These are phyloP conservation scores for Atrichornis clamosus DNA, from an alignment of 2,113 vertebrate genomes.

Conservation along the genomic window DNA sequence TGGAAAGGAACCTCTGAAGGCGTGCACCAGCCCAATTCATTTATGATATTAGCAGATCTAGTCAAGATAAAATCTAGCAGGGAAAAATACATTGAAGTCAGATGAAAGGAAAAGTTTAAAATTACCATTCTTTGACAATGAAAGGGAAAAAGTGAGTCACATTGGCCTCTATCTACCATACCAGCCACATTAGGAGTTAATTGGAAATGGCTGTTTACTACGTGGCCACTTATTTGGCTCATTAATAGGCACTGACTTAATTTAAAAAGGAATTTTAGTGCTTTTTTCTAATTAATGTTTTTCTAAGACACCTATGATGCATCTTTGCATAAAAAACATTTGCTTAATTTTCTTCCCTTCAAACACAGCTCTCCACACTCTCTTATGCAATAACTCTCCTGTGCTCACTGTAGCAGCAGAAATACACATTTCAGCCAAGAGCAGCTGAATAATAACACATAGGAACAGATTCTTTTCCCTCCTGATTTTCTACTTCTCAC, in stretches of 20 bases:
- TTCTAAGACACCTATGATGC: constrained; percentile 22
- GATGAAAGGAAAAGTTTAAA: constrained; percentile 42
- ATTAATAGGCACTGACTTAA: constrained; percentile 22
- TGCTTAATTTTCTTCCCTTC: constrained; percentile 4
- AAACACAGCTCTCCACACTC: neutral
- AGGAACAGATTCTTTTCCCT: constrained; percentile 11
- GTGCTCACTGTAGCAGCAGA: neutral
- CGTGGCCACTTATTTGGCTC: constrained; percentile 13
- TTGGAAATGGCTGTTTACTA: constrained; percentile 42
- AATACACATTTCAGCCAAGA: neutral
- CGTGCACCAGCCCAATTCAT: neutral
- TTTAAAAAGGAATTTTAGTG: constrained; percentile 32
- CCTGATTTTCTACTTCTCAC: constrained; percentile 52
- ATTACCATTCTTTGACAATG: constrained; percentile 38
- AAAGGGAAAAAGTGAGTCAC: constrained; percentile 47
- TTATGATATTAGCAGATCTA: neutral
- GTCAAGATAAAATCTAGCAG: constrained; percentile 50
- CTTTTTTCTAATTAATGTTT: constrained; percentile 40
- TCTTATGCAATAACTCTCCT: neutral
- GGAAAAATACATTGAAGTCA: constrained; percentile 47
- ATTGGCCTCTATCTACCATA: neutral
- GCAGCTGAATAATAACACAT: neutral
- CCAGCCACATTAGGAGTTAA: neutral
- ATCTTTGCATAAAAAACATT: neutral
- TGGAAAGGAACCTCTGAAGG: constrained; percentile 37